Base-by-base conservation (phyloP, 2,113 vertebrate genomes). In the Channa argus region DNA sequence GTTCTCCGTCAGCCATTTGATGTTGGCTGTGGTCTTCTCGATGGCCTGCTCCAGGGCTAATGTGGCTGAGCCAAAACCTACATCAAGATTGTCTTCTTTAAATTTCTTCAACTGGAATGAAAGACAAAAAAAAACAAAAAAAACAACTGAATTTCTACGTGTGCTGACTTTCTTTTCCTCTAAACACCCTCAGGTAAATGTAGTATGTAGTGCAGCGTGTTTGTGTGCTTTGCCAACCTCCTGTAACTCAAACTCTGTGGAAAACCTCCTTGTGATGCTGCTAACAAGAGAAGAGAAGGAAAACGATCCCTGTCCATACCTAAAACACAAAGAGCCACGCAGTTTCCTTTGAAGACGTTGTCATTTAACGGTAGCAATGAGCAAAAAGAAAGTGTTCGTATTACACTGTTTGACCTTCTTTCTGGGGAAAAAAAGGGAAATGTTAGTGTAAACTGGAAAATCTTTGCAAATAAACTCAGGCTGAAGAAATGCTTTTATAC, bases 1-100 rank as follows among this genome's bases (percentile, higher is more conserved):
- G 91, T 98, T 98, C 45, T 95, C 91, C 0, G 69, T 79, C 88
- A 97, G 92, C 98, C 97, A 99, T 15, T 93, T 93, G 71, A 98
- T 97, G 87, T 97, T 98, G 63, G 95, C 86, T 0, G 77, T 93
- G 0, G 95, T 98, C 72, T 82, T 94, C 90, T 99, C 97, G 77
- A 98, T 93, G 0, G 96, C 95, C 77, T 98, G 98, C 82, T 97
- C 95, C 88, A 99, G 74, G 0, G 96, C 95, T 13, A 95, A 72
- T 0, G 95, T 95, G 58, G 91, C 96, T 0, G 97, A 96, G 70
- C 97, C 98, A 1, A 99, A 99, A 5, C 98, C 97, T 0, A 83
- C 41, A 0, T 92, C 81, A 5, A 86, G 43, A 12, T 98, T 96
- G 7, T 96, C 91, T 0, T 44, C 2, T 83, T 96, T 94, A 84